Percentiles rank a stretch among this genome's conserved stretches.
phyloP scores from a whole-genome alignment of 2,113 vertebrate genomes.

The Ia io region DNA sequence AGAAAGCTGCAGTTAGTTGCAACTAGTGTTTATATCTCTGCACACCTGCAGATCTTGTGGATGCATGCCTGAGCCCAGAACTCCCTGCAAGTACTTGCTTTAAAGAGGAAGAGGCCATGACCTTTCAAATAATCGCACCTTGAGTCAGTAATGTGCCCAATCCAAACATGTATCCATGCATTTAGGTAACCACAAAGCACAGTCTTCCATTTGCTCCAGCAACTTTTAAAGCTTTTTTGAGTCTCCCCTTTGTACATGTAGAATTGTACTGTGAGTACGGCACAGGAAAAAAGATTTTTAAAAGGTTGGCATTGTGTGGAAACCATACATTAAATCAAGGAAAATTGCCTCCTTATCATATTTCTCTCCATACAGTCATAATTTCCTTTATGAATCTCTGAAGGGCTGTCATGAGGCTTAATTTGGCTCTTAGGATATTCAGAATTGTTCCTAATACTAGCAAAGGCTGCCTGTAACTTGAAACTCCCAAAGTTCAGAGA shows the following conservation, averaged over 20 bases:
- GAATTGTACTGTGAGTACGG: neutral
- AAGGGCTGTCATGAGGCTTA: slow-evolving; percentile 73
- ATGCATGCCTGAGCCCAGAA: neutral
- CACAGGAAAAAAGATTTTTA: slow-evolving; percentile 20
- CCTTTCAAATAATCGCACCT: neutral
- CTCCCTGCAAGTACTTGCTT: neutral
- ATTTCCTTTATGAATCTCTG: slow-evolving; percentile 74
- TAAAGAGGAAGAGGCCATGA: neutral
- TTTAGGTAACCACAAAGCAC: neutral
- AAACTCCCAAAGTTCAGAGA: slow-evolving; percentile 67
- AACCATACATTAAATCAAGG: neutral
- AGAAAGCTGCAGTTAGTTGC: neutral
- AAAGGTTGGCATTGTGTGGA: slow-evolving; percentile 12
- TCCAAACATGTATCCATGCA: neutral
- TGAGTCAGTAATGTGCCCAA: neutral
- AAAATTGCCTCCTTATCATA: slow-evolving; percentile 51
- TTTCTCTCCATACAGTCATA: neutral
- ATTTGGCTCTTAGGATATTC: slow-evolving; percentile 70
- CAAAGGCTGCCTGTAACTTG: slow-evolving; percentile 68
- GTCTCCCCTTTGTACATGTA: neutral
- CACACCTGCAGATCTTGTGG: slow-evolving; percentile 1
- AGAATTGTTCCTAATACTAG: slow-evolving; percentile 41
- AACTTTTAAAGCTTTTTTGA: neutral
- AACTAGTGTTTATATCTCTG: neutral
- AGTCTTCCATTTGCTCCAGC: neutral